phyloP scores from a whole-genome alignment of 2,888 invertebrate genomes.

The Chymomyza procnemis region DNA sequence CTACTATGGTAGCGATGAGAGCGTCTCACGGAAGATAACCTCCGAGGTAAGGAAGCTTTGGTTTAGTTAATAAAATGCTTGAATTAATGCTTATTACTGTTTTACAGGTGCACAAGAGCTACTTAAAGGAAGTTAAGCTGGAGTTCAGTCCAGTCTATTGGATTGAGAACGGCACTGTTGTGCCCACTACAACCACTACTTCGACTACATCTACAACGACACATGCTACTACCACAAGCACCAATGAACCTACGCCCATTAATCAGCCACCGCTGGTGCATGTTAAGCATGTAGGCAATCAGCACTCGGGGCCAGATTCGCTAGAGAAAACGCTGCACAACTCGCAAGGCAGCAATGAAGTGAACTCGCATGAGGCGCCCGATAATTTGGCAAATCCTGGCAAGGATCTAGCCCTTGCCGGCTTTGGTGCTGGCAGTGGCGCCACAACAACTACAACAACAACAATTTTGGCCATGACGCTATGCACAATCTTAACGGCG shows the following conservation, averaged over 20 bases:
- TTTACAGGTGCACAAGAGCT: conserved; percentile 80
- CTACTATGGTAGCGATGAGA: conserved; percentile 75
- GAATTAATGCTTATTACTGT: neutral
- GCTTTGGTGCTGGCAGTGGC: conserved; percentile 43
- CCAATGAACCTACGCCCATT: conserved; percentile 79
- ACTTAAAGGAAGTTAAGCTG: conserved; percentile 84
- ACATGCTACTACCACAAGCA: conserved; percentile 79
- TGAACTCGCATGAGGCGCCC: conserved; percentile 67
- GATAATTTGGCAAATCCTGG: conserved; percentile 74
- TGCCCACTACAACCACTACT: conserved; percentile 86
- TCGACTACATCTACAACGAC: conserved; percentile 82
- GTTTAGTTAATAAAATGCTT: neutral
- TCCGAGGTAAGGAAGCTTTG: conserved; percentile 67
- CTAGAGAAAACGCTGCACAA: conserved; percentile 70
- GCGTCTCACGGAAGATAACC: conserved; percentile 74
- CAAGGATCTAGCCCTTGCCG: conserved; percentile 63
- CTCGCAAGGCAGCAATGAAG: conserved; percentile 63
- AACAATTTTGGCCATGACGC: conserved; percentile 21
- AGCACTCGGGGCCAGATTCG: conserved; percentile 71
- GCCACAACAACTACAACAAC: conserved; percentile 24
- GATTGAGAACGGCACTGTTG: conserved; percentile 85
- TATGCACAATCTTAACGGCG: conserved; percentile 23
- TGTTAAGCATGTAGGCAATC: conserved; percentile 66
- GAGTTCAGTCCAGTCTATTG: conserved; percentile 89
- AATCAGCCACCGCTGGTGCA: conserved; percentile 78